Conservation (phyloP, 2,888 invertebrate genomes). For the Pardosa pseudoannulata region DNA sequence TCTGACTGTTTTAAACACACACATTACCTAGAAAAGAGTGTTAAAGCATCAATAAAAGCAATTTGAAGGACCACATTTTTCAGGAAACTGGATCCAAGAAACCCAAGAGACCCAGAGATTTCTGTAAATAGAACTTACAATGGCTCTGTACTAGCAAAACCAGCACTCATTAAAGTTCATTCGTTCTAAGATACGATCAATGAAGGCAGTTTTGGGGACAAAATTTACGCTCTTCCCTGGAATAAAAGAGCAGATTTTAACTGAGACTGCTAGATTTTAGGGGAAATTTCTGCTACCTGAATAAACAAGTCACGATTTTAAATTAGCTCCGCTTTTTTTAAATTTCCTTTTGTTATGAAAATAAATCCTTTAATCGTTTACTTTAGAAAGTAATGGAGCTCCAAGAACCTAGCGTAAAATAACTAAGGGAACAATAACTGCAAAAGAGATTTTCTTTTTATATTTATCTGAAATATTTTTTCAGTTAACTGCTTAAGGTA, state of each 20-base stretch:
- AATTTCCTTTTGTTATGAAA: background rate
- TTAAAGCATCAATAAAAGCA: constrained; percentile 33
- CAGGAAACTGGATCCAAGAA: constrained; percentile 19
- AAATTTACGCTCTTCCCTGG: constrained; percentile 2
- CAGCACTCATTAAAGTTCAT: constrained; percentile 44
- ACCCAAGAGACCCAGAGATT: constrained; percentile 21
- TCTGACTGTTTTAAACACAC: constrained; percentile 2
- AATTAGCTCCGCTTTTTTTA: background rate
- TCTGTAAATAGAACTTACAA: constrained; percentile 42
- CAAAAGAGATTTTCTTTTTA: too few species aligned
- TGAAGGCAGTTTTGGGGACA: constrained; percentile 22
- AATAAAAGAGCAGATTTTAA: constrained; percentile 26
- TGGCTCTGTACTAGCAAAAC: constrained; percentile 27
- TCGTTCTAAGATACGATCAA: constrained; percentile 42
- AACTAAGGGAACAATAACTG: too few species aligned
- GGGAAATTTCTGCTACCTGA: too few species aligned
- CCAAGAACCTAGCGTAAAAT: too few species aligned
- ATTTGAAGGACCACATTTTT: constrained; percentile 27
- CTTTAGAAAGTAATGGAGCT: too few species aligned
- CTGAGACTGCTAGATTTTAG: background rate
- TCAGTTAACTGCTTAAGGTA: too few species aligned
- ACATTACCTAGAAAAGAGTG: constrained; percentile 18
- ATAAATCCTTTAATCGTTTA: too few species aligned
- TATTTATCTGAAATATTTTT: too few species aligned
- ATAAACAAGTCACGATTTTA: too few species aligned